Evolutionary conservation across 2,888 invertebrate species (phyloP).

Genomic region (Acanthosoma haemorrhoidale): DNA sequence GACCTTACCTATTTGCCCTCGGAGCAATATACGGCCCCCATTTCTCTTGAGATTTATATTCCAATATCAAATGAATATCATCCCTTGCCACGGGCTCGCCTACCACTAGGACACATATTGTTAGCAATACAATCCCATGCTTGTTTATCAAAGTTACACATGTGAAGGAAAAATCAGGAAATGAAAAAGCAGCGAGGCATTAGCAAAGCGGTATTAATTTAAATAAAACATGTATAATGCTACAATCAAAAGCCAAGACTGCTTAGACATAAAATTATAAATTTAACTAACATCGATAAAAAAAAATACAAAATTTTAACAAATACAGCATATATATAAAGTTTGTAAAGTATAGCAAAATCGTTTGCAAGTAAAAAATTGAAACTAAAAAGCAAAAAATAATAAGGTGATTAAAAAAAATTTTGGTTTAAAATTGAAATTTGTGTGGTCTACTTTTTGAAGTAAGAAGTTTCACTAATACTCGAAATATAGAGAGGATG

Average conservation of each 20-base stretch:
- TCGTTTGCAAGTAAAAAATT: no score
- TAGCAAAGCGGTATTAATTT: not conserved
- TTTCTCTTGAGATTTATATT: conserved; percentile 70
- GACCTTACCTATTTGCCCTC: conserved; percentile 64
- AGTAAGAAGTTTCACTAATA: no score
- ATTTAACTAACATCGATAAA: not conserved
- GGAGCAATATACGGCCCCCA: conserved; percentile 70
- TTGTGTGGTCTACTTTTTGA: no score
- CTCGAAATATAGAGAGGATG: no score
- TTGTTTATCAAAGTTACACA: not conserved
- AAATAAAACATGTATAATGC: not conserved
- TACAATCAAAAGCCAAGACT: not conserved
- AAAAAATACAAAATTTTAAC: not conserved
- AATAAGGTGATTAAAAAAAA: no score
- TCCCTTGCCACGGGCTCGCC: conserved; percentile 61
- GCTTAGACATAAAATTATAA: not conserved
- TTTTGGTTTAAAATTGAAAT: no score
- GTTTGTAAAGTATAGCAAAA: not conserved
- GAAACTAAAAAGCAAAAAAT: no score
- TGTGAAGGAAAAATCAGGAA: not conserved
- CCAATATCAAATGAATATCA: conserved; percentile 73
- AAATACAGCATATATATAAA: not conserved
- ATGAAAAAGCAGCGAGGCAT: not conserved
- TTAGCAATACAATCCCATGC: conserved; percentile 31
- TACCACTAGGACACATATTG: conserved; percentile 49